phyloP scores from a whole-genome alignment of 2,888 invertebrate species.

The Eurytoma californica region DNA sequence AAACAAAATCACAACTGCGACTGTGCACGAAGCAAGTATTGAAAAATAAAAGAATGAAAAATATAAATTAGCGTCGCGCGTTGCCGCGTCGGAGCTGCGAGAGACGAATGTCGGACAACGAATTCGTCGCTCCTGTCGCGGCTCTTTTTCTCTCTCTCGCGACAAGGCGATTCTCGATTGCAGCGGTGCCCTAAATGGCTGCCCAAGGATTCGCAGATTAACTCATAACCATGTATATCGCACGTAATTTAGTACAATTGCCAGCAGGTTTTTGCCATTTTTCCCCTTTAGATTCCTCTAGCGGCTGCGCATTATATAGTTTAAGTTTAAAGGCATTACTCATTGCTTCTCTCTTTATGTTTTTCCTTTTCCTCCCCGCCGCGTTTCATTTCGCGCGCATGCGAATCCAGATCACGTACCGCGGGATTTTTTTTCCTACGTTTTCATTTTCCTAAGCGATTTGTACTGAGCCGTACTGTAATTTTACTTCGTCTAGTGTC shows the following conservation, averaged over 20 bases:
- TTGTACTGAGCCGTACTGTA: no score
- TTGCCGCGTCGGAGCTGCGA: constrained; percentile 7
- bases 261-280: constrained; percentile 44
- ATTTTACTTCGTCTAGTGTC: no score
- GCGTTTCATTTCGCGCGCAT: no score
- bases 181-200: constrained; percentile 69
- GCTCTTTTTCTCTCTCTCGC: constrained; percentile 9
- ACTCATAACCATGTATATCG: constrained; percentile 56
- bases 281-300: constrained; percentile 39
- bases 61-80: constrained; percentile 36
- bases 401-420: no score
- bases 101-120: constrained; percentile 37
- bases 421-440: neutral
- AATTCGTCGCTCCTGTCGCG: constrained; percentile 17
- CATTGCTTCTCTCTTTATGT: constrained; percentile 3
- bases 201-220: constrained; percentile 60
- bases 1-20: no score
- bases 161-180: constrained; percentile 58
- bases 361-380: neutral
- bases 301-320: constrained; percentile 26
- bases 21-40: neutral
- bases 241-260: constrained; percentile 52
- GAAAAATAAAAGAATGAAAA: neutral
- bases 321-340: constrained; percentile 48
- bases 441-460: no score